Conservation (phyloP, 2,888 invertebrate species). For the Lasioglossum zephyrum region DNA sequence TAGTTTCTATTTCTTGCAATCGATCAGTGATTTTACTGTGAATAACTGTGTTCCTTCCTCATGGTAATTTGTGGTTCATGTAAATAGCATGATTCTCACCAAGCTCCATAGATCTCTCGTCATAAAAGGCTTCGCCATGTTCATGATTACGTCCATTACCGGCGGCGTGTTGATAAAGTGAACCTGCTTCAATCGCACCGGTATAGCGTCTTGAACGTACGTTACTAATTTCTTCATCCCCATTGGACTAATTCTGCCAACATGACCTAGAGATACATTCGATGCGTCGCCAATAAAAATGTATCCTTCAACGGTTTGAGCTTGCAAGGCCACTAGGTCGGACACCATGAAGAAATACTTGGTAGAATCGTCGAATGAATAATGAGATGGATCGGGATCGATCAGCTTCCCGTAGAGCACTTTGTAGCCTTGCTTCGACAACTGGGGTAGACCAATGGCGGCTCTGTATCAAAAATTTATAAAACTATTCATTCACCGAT, state of each 20-base stretch:
- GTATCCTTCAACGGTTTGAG: conserved; percentile 87
- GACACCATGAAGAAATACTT: conserved; percentile 86
- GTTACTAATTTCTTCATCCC: conserved; percentile 88
- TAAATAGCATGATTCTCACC: conserved; percentile 70
- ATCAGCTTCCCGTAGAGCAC: conserved; percentile 85
- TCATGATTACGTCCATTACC: conserved; percentile 89
- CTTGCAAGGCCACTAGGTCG: conserved; percentile 85
- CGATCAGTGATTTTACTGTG: too few relatives aligned
- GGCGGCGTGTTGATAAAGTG: conserved; percentile 89
- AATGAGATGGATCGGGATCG: conserved; percentile 87
- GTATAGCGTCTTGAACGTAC: conserved; percentile 89
- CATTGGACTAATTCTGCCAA: conserved; percentile 87
- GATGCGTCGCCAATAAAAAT: conserved; percentile 87
- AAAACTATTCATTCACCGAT: neutral
- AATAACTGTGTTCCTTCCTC: too few relatives aligned
- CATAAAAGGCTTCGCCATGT: conserved; percentile 89
- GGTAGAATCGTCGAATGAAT: conserved; percentile 85
- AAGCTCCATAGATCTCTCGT: conserved; percentile 86
- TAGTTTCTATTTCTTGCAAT: too few relatives aligned
- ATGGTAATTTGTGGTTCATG: too few relatives aligned
- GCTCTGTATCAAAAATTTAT: conserved; percentile 72
- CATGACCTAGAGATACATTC: conserved; percentile 87
- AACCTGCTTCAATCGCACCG: conserved; percentile 88
- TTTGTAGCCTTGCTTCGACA: conserved; percentile 86
- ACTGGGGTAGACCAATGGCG: conserved; percentile 47